Evolutionary conservation across 2,888 invertebrate genomes (phyloP).

Genomic region (Conomelus anceps): DNA sequence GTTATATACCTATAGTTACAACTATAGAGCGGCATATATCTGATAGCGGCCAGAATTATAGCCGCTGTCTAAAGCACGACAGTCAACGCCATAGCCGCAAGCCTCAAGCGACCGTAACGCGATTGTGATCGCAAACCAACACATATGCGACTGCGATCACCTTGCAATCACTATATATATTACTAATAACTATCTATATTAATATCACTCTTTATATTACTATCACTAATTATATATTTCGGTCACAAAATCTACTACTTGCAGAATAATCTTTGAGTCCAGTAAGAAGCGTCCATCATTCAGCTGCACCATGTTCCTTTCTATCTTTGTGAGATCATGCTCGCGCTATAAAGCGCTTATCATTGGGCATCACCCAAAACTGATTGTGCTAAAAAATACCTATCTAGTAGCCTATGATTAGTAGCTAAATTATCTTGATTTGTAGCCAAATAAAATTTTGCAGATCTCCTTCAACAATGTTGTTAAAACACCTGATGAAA

Average conservation of each 20-base stretch:
- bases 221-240: neutral
- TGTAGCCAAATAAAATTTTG: neutral
- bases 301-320: no score
- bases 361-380: neutral
- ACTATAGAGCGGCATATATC: neutral
- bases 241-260: neutral
- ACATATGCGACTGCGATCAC: neutral
- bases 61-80: neutral
- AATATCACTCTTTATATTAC: neutral
- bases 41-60: neutral
- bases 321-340: neutral
- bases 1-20: neutral
- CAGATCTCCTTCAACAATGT: neutral
- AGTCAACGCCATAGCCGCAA: neutral
- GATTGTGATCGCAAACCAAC: neutral
- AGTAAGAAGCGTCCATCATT: neutral
- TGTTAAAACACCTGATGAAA: neutral
- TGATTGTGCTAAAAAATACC: neutral
- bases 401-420: no score
- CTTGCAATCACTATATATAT: neutral
- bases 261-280: neutral
- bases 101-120: neutral
- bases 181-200: neutral
- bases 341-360: neutral
- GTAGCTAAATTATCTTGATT: neutral